phyloP scores from a whole-genome alignment of 2,888 invertebrate species.

The Sinelater perroti region DNA sequence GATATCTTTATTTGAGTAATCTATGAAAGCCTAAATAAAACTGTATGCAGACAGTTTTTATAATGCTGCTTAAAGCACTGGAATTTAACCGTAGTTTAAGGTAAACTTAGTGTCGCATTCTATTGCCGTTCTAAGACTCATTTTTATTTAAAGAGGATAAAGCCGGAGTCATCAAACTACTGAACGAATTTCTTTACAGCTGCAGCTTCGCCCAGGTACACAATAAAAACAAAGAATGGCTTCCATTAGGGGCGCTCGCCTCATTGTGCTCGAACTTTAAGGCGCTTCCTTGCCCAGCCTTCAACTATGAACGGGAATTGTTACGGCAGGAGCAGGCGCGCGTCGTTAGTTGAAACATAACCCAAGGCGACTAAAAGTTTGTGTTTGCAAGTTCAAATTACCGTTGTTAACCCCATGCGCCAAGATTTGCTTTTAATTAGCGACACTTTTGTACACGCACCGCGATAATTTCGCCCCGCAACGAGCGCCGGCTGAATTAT shows the following conservation, averaged over 20 bases:
- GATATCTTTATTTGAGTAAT: no score
- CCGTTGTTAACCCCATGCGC: slow-evolving; percentile 19
- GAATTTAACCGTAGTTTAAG: no score
- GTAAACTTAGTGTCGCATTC: no score
- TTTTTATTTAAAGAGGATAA: no score
- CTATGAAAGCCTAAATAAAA: no score
- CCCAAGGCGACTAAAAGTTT: slow-evolving; percentile 21
- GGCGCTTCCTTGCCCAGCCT: slow-evolving; percentile 21
- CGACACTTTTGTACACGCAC: slow-evolving; percentile 13
- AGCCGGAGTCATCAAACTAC: no score
- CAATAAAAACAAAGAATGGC: no score
- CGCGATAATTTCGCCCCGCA: background rate
- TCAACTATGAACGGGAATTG: slow-evolving; percentile 25
- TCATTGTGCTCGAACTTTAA: slow-evolving; percentile 6
- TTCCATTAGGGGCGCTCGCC: background rate
- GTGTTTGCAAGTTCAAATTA: slow-evolving; percentile 22
- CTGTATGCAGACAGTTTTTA: no score
- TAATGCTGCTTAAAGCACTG: no score
- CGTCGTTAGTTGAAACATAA: slow-evolving; percentile 23
- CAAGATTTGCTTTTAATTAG: slow-evolving; percentile 26
- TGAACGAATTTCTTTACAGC: no score
- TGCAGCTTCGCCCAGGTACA: no score
- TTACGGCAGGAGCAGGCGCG: slow-evolving; percentile 18
- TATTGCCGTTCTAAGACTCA: no score
- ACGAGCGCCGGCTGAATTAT: background rate